A percentile compares a stretch with the other conserved stretches of the same genome.
Evolutionary conservation across 30 jellyfish, hydroid and myxozoan species (phyloP).

Genomic region (Hydractinia echinata): DNA sequence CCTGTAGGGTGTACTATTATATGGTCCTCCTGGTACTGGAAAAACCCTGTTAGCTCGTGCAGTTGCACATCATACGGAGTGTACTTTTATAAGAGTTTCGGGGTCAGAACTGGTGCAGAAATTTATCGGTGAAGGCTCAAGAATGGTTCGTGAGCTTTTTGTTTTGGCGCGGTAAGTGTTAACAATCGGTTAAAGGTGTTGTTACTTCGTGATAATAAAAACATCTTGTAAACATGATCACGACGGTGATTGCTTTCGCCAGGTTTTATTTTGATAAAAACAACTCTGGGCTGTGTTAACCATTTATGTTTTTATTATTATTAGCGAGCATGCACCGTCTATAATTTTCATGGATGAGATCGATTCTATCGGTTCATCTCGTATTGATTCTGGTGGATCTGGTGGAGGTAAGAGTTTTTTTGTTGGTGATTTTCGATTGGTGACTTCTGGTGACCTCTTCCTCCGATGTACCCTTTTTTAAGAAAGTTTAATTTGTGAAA

Average conservation of each 20-base stretch:
- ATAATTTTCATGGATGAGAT: conserved; percentile 99
- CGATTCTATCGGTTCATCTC: conserved; percentile 96
- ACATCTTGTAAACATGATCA: too few species aligned
- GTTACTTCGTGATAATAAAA: too few species aligned
- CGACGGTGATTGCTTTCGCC: too few species aligned
- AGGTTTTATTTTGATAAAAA: too few species aligned
- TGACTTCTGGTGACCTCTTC: too few species aligned
- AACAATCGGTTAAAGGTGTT: neutral
- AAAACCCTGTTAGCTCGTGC: conserved; percentile 98
- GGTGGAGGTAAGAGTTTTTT: conserved; percentile 66
- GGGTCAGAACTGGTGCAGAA: conserved; percentile 99
- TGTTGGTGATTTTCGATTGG: neutral
- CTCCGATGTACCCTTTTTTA: too few species aligned
- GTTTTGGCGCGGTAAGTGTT: conserved; percentile 78
- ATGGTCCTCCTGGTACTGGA: conserved; percentile 99
- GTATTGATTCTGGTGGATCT: conserved; percentile 98
- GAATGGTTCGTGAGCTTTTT: conserved; percentile 98
- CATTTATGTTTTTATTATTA: neutral
- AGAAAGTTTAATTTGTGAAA: too few species aligned
- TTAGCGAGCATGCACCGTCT: conserved; percentile 97
- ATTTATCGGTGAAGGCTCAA: conserved; percentile 98
- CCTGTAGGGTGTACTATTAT: conserved; percentile 68
- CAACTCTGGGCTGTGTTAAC: too few species aligned
- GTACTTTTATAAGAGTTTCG: conserved; percentile 95
- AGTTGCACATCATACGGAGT: conserved; percentile 99